These are phyloP conservation scores for Hylia prasina DNA, from an alignment of 2,113 vertebrate genomes.

Conservation along the genomic window DNA sequence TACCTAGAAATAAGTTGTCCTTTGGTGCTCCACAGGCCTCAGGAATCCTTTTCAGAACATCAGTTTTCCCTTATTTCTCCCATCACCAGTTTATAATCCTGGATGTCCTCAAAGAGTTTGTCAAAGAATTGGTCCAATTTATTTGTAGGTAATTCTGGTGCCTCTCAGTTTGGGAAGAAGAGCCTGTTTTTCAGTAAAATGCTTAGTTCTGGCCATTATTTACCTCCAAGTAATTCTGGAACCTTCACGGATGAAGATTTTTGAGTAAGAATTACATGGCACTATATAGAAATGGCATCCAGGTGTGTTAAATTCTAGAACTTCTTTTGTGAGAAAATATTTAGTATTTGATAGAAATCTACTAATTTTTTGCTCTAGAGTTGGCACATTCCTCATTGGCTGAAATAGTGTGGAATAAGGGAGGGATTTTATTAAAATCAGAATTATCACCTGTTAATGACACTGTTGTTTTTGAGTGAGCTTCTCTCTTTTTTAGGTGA, in stretches of 20 bases:
- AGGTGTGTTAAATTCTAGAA: background rate
- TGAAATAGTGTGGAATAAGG: background rate
- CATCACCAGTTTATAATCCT: background rate
- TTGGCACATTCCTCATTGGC: background rate
- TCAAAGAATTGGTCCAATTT: background rate
- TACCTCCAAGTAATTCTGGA: background rate
- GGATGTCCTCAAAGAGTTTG: background rate
- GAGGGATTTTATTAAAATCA: background rate
- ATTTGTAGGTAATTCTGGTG: background rate
- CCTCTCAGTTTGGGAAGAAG: background rate
- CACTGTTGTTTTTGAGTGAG: background rate
- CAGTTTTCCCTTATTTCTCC: background rate
- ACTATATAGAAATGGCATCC: background rate
- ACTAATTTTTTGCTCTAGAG: background rate
- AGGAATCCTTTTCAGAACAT: background rate
- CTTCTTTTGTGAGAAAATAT: background rate
- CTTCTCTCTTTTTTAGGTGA: background rate
- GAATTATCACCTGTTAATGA: background rate
- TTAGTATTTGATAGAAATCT: background rate
- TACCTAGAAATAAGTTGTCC: background rate
- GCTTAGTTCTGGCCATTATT: background rate
- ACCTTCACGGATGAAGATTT: background rate
- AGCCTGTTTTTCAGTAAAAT: background rate
- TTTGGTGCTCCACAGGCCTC: background rate
- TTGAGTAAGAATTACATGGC: background rate